Base-by-base conservation (phyloP, 2,888 invertebrate species). In the Brenthis ino region DNA sequence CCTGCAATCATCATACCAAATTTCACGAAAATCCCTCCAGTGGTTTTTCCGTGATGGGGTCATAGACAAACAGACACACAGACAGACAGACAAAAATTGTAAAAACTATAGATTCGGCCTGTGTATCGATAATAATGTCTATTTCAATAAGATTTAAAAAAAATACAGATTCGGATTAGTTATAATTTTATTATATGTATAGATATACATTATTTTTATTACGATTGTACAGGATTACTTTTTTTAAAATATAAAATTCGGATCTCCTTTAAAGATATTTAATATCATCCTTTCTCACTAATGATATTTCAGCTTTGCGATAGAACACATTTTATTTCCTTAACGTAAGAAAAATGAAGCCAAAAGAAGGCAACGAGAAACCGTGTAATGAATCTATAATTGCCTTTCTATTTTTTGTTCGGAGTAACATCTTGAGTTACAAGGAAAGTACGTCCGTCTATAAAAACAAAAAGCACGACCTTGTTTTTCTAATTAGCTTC, bases 331-430 rank as follows among this genome's bases (percentile, higher is more conserved):
- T 63, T 54, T 63, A 43, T 43, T 53, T 63, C 6, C 24, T 63
- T 61, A 56, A 43, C 43, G 16, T 37, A 56, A 63, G 24, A 58
- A 69, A 54, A 56, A 56, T 64, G 61, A 64, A 65, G 54, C 55
- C 64, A 57, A 67, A 57, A 69, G 33, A 37, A 37, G 37, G n/a
- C 51, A 65, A 65, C 13, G 55, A 63, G 64, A 60, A 69, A 71
- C 20, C 58, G 54, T 53, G 65, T 70, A 74, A 74, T 73, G 65
- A 71, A 73, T 70, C 69, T 69, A 71, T 74, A 73, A 74, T 72
- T 72, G 70, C 74, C 67, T 61, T 57, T 66, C 66, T 69, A 67
- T 73, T 71, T 65, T 74, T 73, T 68, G 67, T 64, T 64, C 64
- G 12, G 14, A 0, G 73, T 65, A 71, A 71, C 71, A 72, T 71